Evolutionary conservation across 2,113 vertebrate species (phyloP).

Genomic region (Cottus gobio): DNA sequence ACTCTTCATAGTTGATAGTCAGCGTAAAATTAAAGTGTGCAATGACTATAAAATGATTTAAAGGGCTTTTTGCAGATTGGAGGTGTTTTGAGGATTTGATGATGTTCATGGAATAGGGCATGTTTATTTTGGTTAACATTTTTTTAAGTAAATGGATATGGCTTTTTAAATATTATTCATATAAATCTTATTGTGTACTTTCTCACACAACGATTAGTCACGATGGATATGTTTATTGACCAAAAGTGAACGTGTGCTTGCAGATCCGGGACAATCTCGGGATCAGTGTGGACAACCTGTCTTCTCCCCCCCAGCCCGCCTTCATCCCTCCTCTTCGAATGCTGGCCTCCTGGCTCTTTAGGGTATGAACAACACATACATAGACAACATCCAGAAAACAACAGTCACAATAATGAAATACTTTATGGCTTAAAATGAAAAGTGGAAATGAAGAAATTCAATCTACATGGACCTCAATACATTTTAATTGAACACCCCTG

Average conservation of each 20-base stretch:
- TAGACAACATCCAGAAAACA: slow-evolving; percentile 7
- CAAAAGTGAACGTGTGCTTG: slow-evolving; percentile 39
- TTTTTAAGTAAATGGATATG: background rate
- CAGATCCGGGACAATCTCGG: slow-evolving; percentile 98
- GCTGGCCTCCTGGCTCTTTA: slow-evolving; percentile 98
- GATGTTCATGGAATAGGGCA: background rate
- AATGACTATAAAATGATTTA: background rate
- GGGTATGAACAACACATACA: slow-evolving; percentile 79
- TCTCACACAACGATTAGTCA: background rate
- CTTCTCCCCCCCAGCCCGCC: slow-evolving; percentile 89
- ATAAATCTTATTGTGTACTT: background rate
- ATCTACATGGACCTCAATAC: too few relatives aligned
- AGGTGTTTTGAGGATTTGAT: background rate
- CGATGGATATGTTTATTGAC: background rate
- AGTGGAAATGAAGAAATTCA: background rate
- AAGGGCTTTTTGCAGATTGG: background rate
- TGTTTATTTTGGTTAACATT: background rate
- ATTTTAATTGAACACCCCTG: too few relatives aligned
- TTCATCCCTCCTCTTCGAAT: slow-evolving; percentile 97
- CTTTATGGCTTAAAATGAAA: background rate
- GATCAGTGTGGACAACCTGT: slow-evolving; percentile 94
- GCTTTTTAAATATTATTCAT: background rate
- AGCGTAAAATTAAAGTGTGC: background rate
- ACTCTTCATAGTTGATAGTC: background rate
- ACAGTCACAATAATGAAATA: background rate